A percentile compares a stretch with the other conserved stretches of the same genome.
These are phyloP conservation scores for Clarias batrachus DNA, from an alignment of 2,113 vertebrate species.

Conservation along the genomic window DNA sequence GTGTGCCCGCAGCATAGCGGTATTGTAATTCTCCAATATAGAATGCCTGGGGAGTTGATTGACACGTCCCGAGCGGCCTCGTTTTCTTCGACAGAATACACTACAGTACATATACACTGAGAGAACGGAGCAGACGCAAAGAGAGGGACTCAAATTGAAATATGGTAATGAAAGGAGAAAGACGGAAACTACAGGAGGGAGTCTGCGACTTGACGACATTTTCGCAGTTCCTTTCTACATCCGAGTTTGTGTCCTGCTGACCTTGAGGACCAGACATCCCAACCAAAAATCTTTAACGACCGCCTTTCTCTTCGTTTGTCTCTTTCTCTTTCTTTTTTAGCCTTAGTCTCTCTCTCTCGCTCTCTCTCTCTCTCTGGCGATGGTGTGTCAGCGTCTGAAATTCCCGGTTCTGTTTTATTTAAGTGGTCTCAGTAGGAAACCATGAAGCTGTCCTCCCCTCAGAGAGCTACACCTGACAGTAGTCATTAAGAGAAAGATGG, in stretches of 20 bases:
- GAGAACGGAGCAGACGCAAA: not conserved
- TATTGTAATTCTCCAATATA: constrained; percentile 11
- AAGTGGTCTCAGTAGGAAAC: constrained; percentile 29
- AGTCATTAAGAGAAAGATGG: constrained; percentile 33
- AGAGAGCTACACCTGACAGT: constrained; percentile 28
- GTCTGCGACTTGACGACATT: constrained; percentile 25
- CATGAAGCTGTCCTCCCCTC: constrained; percentile 11
- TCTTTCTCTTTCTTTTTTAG: not conserved
- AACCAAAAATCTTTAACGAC: not conserved
- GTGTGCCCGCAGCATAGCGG: not conserved
- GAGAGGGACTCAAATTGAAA: constrained; percentile 34
- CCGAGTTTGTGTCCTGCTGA: not conserved
- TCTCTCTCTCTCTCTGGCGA: not conserved
- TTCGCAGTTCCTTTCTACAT: constrained; percentile 15
- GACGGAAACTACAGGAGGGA: not conserved
- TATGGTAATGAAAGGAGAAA: constrained; percentile 41
- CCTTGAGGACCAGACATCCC: too few relatives aligned
- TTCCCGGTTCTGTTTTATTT: constrained; percentile 14
- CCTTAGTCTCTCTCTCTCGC: not conserved
- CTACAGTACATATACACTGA: not conserved
- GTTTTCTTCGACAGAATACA: constrained; percentile 42
- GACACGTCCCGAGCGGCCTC: constrained; percentile 42
- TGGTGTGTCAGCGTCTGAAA: not conserved
- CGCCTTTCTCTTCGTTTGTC: not conserved
- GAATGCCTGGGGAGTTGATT: constrained; percentile 41